Conservation (phyloP, 2,888 invertebrate species). For the Lobophora halterata region DNA sequence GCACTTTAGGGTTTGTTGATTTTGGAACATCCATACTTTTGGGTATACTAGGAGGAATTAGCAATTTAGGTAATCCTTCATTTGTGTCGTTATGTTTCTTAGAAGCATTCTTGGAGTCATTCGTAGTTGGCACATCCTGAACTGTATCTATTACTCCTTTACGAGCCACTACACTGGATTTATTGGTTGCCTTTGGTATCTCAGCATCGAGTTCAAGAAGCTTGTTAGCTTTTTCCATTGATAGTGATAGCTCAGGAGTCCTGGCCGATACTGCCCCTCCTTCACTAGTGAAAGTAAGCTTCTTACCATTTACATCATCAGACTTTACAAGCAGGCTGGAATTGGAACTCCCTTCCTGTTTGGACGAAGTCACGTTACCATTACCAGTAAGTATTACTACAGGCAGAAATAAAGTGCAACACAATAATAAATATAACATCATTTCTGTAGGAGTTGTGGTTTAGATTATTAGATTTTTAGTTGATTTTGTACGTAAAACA, state of each 20-base stretch:
- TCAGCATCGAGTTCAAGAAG: conserved; percentile 47
- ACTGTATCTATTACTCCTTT: conserved; percentile 42
- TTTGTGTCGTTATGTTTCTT: conserved; percentile 1
- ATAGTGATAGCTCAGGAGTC: conserved; percentile 37
- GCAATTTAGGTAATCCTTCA: no score
- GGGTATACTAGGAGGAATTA: no score
- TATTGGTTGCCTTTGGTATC: conserved; percentile 45
- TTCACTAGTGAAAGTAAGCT: conserved; percentile 48
- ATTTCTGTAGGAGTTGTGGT: background rate
- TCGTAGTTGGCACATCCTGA: no score
- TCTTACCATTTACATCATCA: conserved; percentile 33
- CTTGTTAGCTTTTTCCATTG: conserved; percentile 42
- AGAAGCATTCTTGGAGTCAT: conserved; percentile 17
- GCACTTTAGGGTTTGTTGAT: conserved; percentile 30
- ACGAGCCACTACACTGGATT: conserved; percentile 41
- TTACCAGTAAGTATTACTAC: conserved; percentile 12
- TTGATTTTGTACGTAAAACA: no score
- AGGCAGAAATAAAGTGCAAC: conserved; percentile 8
- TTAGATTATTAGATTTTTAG: no score
- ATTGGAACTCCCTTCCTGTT: conserved; percentile 3
- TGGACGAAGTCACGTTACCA: conserved; percentile 12
- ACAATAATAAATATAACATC: conserved; percentile 11
- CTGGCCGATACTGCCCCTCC: conserved; percentile 50
- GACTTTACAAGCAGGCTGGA: background rate
- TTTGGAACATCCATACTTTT: conserved; percentile 14